Base-by-base conservation (phyloP, 2,113 vertebrate genomes). In the Symphodus melops region DNA sequence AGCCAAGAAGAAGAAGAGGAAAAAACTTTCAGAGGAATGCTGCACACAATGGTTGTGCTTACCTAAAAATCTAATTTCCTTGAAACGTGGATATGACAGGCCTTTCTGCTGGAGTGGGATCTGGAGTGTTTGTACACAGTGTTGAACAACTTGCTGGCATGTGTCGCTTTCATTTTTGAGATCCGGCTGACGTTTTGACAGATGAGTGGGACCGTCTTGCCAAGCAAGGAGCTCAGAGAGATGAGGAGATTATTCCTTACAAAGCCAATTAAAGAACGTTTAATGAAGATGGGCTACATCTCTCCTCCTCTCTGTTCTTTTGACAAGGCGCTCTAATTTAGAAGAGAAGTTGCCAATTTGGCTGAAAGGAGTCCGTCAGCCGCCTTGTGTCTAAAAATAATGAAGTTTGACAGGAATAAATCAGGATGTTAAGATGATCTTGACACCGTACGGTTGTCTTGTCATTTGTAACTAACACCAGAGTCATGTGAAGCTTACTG, bases 241-340 rank as follows among this genome's bases (percentile, higher is more conserved):
- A 89, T 77, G 83, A 61, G 48, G 68, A 90, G 89, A 90, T 89
- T 84, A 86, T 88, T 87, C 71, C 79, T 82, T 77, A 86, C 88
- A 91, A 89, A 92, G 84, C 80, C 88, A 93, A 92, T 91, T 91
- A 92, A 89, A 86, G 76, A 79, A 75, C n/a, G 46, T 83, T 84
- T 92, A 89, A 93, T 92, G 86, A 93, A 87, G 79, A 89, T 51
- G 65, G 71, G 77, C 69, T 60, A 64, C 72, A 68, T 78, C 65
- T 82, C 54, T 80, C 79, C 25, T 60, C 81, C 72, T 86, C 73
- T 68, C 77, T 36, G 46, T 73, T 70, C 69, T 59, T 88, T 61
- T 85, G 83, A 90, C 83, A 81, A 88, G 75, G 60, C 61, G 23
- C 65, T 81, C 71, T 66, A 65, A 76, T 83, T 79, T 77, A 36